Percentiles rank a stretch among this genome's conserved stretches.
phyloP scores from a whole-genome alignment of 1,140 invertebrate species.

The Hylaeus anthracinus region DNA sequence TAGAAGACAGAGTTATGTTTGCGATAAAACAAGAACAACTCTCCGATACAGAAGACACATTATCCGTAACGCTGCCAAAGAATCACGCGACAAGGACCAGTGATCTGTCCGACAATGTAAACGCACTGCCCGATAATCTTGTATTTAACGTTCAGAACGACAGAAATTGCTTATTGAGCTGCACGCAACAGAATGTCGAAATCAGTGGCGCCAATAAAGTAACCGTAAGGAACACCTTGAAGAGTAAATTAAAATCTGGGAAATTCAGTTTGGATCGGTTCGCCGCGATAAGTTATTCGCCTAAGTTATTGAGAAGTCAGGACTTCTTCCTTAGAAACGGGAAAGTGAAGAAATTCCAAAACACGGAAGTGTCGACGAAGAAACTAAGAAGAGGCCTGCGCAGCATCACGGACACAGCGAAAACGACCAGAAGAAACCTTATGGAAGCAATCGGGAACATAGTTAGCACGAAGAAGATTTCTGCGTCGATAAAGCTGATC shows the following conservation, averaged over 20 bases:
- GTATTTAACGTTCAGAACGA: not conserved
- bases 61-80: not conserved
- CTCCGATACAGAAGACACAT: conserved; percentile 10
- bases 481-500: conserved; percentile 14
- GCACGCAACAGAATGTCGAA: not conserved
- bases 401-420: not conserved
- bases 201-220: conserved; percentile 2
- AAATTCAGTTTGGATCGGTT: conserved; percentile 7
- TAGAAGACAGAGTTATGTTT: not conserved
- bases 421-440: not conserved
- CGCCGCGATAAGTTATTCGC: conserved; percentile 6
- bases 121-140: not conserved
- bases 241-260: conserved; percentile 27
- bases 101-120: not conserved
- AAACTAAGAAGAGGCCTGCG: conserved; percentile 31
- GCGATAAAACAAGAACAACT: conserved; percentile 43
- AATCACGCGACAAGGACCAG: not conserved
- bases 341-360: conserved; percentile 49
- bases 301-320: conserved; percentile 68
- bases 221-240: conserved; percentile 12
- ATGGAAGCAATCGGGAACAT: conserved; percentile 11
- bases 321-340: conserved; percentile 63
- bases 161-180: not conserved
- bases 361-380: not conserved
- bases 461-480: conserved; percentile 26